These are phyloP conservation scores for Probosciger aterrimus DNA, from an alignment of 2,113 vertebrate species.

Conservation along the genomic window DNA sequence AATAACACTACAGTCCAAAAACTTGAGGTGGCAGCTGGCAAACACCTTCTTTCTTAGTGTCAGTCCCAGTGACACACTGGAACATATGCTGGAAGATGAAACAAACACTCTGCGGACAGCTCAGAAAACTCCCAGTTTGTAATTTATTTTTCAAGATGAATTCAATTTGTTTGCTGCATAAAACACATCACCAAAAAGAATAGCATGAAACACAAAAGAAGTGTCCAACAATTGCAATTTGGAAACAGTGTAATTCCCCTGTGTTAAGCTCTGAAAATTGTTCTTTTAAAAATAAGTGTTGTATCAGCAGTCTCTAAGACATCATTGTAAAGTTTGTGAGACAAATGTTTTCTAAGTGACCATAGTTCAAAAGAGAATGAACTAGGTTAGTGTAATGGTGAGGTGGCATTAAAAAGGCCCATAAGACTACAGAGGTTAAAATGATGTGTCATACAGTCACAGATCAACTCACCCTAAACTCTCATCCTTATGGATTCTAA, in stretches of 20 bases:
- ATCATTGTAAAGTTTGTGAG: background rate
- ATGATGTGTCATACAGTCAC: background rate
- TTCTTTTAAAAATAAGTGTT: background rate
- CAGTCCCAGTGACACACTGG: background rate
- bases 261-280: background rate
- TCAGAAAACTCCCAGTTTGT: background rate
- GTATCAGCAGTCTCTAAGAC: background rate
- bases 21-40: background rate
- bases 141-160: slow-evolving; percentile 42
- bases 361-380: background rate
- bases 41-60: background rate
- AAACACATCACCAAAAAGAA: slow-evolving; percentile 30
- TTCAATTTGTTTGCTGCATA: slow-evolving; percentile 34
- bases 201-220: slow-evolving; percentile 16
- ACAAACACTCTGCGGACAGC: background rate
- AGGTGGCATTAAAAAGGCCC: background rate
- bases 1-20: background rate
- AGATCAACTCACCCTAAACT: background rate
- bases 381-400: background rate
- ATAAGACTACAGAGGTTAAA: background rate
- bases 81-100: background rate
- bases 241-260: background rate
- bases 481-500: background rate
- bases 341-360: background rate
- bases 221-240: background rate